Percentiles rank a stretch among this genome's conserved stretches.
phyloP scores from a whole-genome alignment of 2,113 vertebrate species.

The Vimba vimba region DNA sequence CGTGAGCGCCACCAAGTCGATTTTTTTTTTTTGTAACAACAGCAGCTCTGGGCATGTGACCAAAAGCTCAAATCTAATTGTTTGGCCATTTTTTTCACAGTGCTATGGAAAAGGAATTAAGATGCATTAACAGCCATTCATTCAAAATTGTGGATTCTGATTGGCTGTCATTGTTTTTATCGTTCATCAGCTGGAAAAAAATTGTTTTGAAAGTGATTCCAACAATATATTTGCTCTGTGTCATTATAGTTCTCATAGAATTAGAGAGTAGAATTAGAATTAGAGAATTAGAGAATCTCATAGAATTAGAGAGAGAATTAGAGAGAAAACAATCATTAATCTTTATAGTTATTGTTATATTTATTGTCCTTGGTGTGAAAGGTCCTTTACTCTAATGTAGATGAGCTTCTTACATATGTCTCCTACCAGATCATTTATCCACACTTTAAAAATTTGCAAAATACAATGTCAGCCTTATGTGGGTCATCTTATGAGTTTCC shows the following conservation, averaged over 20 bases:
- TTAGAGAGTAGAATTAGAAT: too few species aligned
- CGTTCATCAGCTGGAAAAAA: background rate
- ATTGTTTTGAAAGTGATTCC: background rate
- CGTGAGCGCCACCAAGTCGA: too few species aligned
- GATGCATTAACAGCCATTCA: too few species aligned
- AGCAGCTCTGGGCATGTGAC: background rate
- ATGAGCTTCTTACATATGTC: slow-evolving; percentile 9
- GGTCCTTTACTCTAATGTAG: background rate
- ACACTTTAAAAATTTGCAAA: background rate
- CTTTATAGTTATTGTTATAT: background rate
- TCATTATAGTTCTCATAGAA: background rate
- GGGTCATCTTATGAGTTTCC: slow-evolving; percentile 17
- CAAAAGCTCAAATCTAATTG: background rate
- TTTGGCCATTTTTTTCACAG: background rate
- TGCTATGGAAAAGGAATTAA: background rate
- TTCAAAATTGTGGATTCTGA: too few species aligned
- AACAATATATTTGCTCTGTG: background rate
- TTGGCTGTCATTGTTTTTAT: background rate
- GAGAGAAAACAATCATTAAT: background rate
- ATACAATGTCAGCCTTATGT: slow-evolving; percentile 6
- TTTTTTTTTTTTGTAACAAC: background rate
- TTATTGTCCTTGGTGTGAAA: background rate
- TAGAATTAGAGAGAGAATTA: background rate
- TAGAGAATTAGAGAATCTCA: too few species aligned
- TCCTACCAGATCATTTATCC: background rate